Base-by-base conservation (phyloP, 2,888 invertebrate species). In the Ditula angustiorana region DNA sequence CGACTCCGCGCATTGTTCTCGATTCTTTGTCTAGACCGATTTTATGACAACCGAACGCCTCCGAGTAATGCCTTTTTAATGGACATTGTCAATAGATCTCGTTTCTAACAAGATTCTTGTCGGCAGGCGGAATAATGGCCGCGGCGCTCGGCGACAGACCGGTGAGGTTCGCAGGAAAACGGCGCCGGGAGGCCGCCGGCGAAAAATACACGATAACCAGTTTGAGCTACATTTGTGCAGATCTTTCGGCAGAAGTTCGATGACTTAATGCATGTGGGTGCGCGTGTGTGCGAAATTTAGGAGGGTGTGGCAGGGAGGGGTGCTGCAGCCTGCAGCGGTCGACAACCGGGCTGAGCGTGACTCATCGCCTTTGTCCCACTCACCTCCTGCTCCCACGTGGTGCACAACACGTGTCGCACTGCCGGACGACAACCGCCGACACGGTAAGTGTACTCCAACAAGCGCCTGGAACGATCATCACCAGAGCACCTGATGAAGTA, bases 401-500 rank as follows among this genome's bases (percentile, higher is more conserved):
- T 33, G 26, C 58, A 37, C 60, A 23, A 46, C 67, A 64, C 70
- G 68, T 50, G 41, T 37, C 57, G 69, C 66, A 62, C 56, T 70
- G 70, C 71, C 67, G 72, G 94, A 82, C 73, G 85, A 90, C 68
- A 82, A 83, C 92, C 93, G 94, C 94, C 95, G 95, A 90, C 97
- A 97, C 96, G 97, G 96, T 96, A 97, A 97, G 97, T 98, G 98
- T 97, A 98, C 98, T 98, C 97, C 98, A 97, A 97, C 97, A 98
- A 97, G 97, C 97, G 97, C 97, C 98, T 97, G 98, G 98, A 96
- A 95, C 94, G 86, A 85, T 92, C 88, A 94, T 94, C 95, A 97
- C 98, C 98, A 98, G 98, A 98, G 98, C 98, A 98, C 98, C 98
- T 98, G 98, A 98, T 98, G 98, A 98, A 98, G 98, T 98, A 98